A percentile compares a stretch with the other conserved stretches of the same genome.
Evolutionary conservation across 2,888 invertebrate species (phyloP).

Genomic region (Ceramica pisi): DNA sequence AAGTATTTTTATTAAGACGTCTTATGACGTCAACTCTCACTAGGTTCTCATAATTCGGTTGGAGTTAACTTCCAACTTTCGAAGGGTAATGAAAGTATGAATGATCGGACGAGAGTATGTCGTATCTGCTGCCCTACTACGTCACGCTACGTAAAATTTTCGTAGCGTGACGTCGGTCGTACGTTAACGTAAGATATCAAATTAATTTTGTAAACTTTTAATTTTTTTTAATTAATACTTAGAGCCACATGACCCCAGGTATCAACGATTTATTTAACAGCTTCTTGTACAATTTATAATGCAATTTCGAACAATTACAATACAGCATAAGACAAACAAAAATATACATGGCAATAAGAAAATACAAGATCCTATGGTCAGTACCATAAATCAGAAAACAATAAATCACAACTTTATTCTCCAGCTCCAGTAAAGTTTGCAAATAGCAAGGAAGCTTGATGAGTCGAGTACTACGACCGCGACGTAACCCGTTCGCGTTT

Average conservation of each 20-base stretch:
- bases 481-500: slow-evolving; percentile 79
- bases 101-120: slow-evolving; percentile 6
- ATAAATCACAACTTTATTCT: background rate
- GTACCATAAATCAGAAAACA: background rate
- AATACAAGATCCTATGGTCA: background rate
- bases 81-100: slow-evolving; percentile 37
- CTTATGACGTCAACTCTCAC: slow-evolving; percentile 84
- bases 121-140: background rate
- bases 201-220: background rate
- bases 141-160: slow-evolving; percentile 26
- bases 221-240: too few relatives aligned
- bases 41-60: slow-evolving; percentile 73
- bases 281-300: background rate
- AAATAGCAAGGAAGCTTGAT: slow-evolving; percentile 8
- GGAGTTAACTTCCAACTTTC: slow-evolving; percentile 56
- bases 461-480: slow-evolving; percentile 50
- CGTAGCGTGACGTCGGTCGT: slow-evolving; percentile 13
- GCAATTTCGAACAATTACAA: background rate
- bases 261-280: too few relatives aligned
- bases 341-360: background rate
- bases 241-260: too few relatives aligned
- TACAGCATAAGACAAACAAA: background rate
- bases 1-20: slow-evolving; percentile 62
- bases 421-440: background rate
- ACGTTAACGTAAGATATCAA: background rate